phyloP scores from a whole-genome alignment of 2,797 vertebrate genomes.

The Helostoma temminkii region DNA sequence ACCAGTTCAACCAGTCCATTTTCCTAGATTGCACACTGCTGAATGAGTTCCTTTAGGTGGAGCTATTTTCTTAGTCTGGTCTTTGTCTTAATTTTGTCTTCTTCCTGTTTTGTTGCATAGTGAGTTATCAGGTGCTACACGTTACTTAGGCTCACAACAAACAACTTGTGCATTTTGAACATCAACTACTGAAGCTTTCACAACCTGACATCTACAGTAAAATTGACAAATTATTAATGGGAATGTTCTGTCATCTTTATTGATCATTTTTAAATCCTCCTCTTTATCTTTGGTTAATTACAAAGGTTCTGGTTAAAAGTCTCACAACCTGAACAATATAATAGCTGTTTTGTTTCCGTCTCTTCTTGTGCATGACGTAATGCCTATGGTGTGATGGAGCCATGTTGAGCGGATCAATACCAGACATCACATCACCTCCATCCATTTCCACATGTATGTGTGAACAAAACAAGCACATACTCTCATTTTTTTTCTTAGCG shows the following conservation, averaged over 20 bases:
- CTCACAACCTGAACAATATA: slow-evolving; percentile 26
- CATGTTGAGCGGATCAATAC: slow-evolving; percentile 80
- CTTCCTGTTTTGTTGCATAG: background rate
- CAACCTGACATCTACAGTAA: slow-evolving; percentile 22
- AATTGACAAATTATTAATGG: slow-evolving; percentile 32
- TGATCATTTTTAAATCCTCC: slow-evolving; percentile 67
- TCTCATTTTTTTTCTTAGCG: background rate
- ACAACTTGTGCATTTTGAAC: background rate
- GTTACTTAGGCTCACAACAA: background rate
- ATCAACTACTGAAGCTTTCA: slow-evolving; percentile 20
- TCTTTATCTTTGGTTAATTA: slow-evolving; percentile 53
- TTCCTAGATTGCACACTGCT: background rate
- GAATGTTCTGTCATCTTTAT: slow-evolving; percentile 45
- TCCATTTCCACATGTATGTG: slow-evolving; percentile 62
- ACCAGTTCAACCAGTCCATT: background rate
- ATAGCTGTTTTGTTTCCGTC: slow-evolving; percentile 27
- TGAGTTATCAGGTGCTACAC: background rate
- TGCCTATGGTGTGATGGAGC: slow-evolving; percentile 73
- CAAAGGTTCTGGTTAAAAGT: slow-evolving; percentile 53
- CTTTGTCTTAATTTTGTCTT: background rate
- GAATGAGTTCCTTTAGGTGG: background rate
- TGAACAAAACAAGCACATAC: slow-evolving; percentile 2
- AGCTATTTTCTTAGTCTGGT: slow-evolving; percentile 7
- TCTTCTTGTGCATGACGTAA: slow-evolving; percentile 63
- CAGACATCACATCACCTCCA: slow-evolving; percentile 83